Conservation (phyloP, 2,888 invertebrate species). For the Amphipoea oculea region DNA sequence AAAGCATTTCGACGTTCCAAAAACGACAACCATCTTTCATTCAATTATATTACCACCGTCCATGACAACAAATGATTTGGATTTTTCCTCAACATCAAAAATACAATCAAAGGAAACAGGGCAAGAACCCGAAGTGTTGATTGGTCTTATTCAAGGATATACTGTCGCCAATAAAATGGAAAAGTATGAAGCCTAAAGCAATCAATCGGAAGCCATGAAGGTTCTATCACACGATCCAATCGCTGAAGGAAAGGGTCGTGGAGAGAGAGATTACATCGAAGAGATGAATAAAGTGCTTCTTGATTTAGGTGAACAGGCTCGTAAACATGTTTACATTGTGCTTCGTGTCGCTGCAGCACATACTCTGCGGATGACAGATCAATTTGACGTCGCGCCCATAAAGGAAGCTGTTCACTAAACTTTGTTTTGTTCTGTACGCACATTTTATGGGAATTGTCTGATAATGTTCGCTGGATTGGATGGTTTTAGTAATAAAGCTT, state of each 20-base stretch:
- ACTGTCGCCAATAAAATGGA: conserved; percentile 60
- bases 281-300: conserved; percentile 67
- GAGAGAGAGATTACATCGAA: conserved; percentile 56
- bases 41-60: conserved; percentile 28
- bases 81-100: conserved; percentile 45
- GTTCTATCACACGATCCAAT: conserved; percentile 52
- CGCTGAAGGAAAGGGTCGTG: conserved; percentile 34
- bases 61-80: conserved; percentile 48
- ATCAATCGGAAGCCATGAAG: conserved; percentile 64
- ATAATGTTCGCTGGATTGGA: conserved; percentile 26
- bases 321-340: conserved; percentile 74
- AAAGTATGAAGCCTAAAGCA: conserved; percentile 56
- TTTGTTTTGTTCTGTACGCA: conserved; percentile 64
- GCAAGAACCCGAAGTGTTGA: conserved; percentile 56
- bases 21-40: conserved; percentile 25
- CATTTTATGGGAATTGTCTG: conserved; percentile 39
- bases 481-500: conserved; percentile 46
- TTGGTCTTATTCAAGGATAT: conserved; percentile 63
- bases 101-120: conserved; percentile 57
- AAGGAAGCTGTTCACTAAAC: conserved; percentile 55
- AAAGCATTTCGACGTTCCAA: conserved; percentile 24
- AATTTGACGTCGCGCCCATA: conserved; percentile 41
- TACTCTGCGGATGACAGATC: conserved; percentile 44
- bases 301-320: conserved; percentile 67
- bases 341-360: conserved; percentile 26